Evolutionary conservation across 1,140 invertebrate species (phyloP), one percentile per base, ranked within the genome.

Genomic region (Platyscapa corneri): DNA sequence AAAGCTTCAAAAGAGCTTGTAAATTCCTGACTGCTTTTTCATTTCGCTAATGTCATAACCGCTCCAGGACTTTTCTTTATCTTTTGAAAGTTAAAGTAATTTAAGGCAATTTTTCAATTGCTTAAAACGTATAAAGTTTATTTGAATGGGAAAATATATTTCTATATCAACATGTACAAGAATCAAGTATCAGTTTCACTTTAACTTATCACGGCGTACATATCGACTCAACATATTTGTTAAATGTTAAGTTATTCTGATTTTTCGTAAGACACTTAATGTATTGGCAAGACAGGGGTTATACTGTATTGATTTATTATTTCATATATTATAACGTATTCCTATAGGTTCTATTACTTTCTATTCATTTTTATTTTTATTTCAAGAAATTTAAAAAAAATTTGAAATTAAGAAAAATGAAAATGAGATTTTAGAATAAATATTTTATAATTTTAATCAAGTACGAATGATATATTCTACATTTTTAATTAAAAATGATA

Each of bases 11-110:
- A 67, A 39, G n/a, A 39, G 60, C 27, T 27, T 23, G 60, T 30
- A 34, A 39, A 39, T 3, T 0, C 37, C n/a, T n/a, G 53, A 64
- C 46, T 34, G 46, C 49, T 34, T 56, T 77, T 60, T 84, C 23
- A 83, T 64, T 76, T 76, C 30, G 70, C 53, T 78, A 75, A 75
- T 75, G 74, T 49, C 42, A 16, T 16, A 42, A 49, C 7, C 7
- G 34, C 23, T 72, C 34, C 10, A 39, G 20, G 39, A 16, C 37
- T 72, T 53, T 39, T 72, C 67, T 39, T 67, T 67, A 39, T 72
- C 37, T 39, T 72, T 30, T 32, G 65, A 67, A 67, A 67, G 3
- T 8, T 16, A 32, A 0, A 3, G 65, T 3, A 14, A 12, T 16
- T 67, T 67, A n/a, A 27, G 27, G 14, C 30, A 67, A 67, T 67